Evolutionary conservation across 23 tunicate species (phyloP), one percentile per base, ranked within the genome.

Genomic region (Botrylloides violaceus): DNA sequence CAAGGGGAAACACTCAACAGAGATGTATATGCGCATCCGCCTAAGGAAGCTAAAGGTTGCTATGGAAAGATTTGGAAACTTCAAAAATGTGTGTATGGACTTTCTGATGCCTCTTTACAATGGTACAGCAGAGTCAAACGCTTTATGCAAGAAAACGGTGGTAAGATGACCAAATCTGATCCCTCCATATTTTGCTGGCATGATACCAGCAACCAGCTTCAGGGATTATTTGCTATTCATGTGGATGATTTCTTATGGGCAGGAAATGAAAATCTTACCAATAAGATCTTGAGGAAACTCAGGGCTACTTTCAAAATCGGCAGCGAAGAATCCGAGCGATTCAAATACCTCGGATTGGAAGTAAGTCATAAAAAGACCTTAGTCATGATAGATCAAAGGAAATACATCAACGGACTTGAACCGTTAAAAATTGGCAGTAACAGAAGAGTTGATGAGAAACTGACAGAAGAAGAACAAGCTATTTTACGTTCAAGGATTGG

Each of bases 181-280:
- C 75, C 35, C 12, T 58, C 75, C n/a, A 26, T 70, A 36, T 70
- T 70, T 38, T 70, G 39, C 39, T 70, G 75, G 75, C 63, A 70
- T 36, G 21, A 39, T 70, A 58, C 15, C 55, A 12, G 30, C 6
- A n/a, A n/a, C n/a, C 7, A 49, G 20, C 28, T 71, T 15, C 32
- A 71, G 2, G 76, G 65, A 7, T 12, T 70, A n/a, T 9, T 70
- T 70, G 75, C 75, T n/a, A 6, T 70, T 19, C 34, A 70, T 70
- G 75, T 70, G 15, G 75, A 70, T 70, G 75, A 70, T 26, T 36
- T 70, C 39, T 37, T 71, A 25, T 48, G 63, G 63, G 59, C 61
- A 47, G 76, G 76, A 9, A 4, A 59, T 47, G 9, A 66, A 5
- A 66, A 3, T 34, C 36, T 66, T 66, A 49, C 34, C 20, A 20